phyloP scores from a whole-genome alignment of 2,888 invertebrate species.

The Ochlodes sylvanus region DNA sequence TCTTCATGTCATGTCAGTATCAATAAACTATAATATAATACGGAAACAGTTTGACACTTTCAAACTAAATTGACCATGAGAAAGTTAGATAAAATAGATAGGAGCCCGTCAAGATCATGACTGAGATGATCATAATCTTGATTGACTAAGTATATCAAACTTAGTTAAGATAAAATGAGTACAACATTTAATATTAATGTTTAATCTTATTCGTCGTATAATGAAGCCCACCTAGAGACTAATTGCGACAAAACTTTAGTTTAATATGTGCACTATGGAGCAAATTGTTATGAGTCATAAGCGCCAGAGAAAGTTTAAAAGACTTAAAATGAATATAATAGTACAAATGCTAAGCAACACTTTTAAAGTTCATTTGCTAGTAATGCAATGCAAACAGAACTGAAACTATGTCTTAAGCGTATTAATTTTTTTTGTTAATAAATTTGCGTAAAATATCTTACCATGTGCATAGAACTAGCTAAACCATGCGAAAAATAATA shows the following conservation, averaged over 20 bases:
- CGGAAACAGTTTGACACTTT: constrained; percentile 30
- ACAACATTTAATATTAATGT: neutral
- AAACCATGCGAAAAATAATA: too few species aligned
- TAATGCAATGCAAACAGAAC: constrained; percentile 34
- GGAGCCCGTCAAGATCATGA: constrained; percentile 16
- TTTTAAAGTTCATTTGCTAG: constrained; percentile 43
- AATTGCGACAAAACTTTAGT: constrained; percentile 13
- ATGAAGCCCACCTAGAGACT: neutral
- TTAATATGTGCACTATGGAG: neutral
- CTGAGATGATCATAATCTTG: too few species aligned
- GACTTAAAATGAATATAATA: constrained; percentile 41
- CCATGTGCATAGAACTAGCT: neutral
- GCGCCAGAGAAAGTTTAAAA: constrained; percentile 42
- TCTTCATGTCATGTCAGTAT: constrained; percentile 14
- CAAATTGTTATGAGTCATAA: constrained; percentile 27
- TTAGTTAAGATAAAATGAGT: constrained; percentile 11
- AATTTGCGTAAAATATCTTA: neutral
- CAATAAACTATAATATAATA: constrained; percentile 26
- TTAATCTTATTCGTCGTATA: neutral
- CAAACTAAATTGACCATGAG: constrained; percentile 28
- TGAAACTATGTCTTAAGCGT: constrained; percentile 25
- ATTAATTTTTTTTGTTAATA: constrained; percentile 16
- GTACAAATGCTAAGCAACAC: constrained; percentile 40
- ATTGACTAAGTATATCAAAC: constrained; percentile 10
- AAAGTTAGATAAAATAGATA: constrained; percentile 27